phyloP scores from a whole-genome alignment of 1,140 invertebrate genomes.

The Littorina saxatilis region DNA sequence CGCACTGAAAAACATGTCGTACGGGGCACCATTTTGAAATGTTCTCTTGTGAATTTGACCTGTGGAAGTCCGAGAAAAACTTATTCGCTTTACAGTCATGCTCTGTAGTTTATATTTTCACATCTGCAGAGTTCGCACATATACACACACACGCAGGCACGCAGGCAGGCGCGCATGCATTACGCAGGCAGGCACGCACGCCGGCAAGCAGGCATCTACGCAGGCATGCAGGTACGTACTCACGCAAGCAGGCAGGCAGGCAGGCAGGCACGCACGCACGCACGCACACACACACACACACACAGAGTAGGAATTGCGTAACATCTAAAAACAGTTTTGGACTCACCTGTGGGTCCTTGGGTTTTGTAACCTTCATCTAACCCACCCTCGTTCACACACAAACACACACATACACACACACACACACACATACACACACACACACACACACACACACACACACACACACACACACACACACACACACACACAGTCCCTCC shows the following conservation, averaged over 20 bases:
- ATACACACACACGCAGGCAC: neutral
- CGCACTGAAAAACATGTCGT: too few relatives aligned
- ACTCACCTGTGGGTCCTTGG: neutral
- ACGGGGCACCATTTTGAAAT: too few relatives aligned
- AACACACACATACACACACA: neutral
- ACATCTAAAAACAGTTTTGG: neutral
- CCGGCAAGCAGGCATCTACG: neutral
- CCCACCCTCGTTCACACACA: too few relatives aligned
- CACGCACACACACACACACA: constrained; percentile 7
- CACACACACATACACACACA: neutral
- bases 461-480: neutral
- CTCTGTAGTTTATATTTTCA: too few relatives aligned
- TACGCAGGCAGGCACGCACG: neutral
- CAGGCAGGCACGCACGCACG: neutral
- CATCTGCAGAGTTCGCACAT: neutral
- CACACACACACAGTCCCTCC: constrained; percentile 87
- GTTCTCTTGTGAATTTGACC: too few relatives aligned
- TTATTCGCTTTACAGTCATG: too few relatives aligned
- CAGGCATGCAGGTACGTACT: too few relatives aligned
- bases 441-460: neutral
- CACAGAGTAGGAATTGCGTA: too few relatives aligned
- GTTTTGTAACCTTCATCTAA: neutral
- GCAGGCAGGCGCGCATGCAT: neutral
- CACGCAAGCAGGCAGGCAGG: too few relatives aligned
- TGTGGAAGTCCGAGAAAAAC: too few relatives aligned